phyloP scores from a whole-genome alignment of 2,888 invertebrate species.

The Dasysyrphus tricinctus region DNA sequence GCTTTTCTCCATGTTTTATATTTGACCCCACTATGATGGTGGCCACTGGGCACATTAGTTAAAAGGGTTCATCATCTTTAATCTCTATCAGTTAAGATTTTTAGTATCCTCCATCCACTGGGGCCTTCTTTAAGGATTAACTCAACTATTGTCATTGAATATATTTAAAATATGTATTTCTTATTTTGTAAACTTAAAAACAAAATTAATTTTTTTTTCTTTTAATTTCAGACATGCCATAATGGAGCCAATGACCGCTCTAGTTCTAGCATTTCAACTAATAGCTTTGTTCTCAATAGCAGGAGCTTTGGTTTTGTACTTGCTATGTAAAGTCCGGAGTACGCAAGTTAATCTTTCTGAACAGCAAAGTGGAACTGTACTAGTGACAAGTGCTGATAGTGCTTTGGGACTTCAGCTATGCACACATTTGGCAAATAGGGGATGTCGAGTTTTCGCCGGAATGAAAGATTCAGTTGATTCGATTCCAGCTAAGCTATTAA shows the following conservation, averaged over 20 bases:
- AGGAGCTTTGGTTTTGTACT: slow-evolving; percentile 91
- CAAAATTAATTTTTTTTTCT: not conserved
- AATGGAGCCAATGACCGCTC: slow-evolving; percentile 93
- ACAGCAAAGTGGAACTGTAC: slow-evolving; percentile 87
- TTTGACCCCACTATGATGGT: too few relatives aligned
- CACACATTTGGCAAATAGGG: slow-evolving; percentile 88
- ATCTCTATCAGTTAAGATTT: too few relatives aligned
- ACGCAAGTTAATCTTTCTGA: slow-evolving; percentile 84
- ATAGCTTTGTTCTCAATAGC: slow-evolving; percentile 92
- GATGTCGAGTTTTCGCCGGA: slow-evolving; percentile 92
- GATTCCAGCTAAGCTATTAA: slow-evolving; percentile 86
- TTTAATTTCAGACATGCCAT: slow-evolving; percentile 80
- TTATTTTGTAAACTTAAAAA: not conserved
- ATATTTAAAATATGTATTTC: too few relatives aligned
- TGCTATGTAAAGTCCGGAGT: slow-evolving; percentile 89
- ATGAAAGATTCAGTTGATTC: slow-evolving; percentile 85
- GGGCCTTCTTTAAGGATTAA: too few relatives aligned
- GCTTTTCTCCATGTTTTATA: too few relatives aligned
- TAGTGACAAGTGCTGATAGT: slow-evolving; percentile 92
- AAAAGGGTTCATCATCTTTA: too few relatives aligned
- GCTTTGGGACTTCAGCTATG: slow-evolving; percentile 91
- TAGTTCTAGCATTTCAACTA: slow-evolving; percentile 91
- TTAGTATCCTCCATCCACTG: too few relatives aligned
- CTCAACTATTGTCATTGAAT: too few relatives aligned
- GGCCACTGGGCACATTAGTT: too few relatives aligned